Conservation (phyloP, 2,888 invertebrate species). For the Nymphalis polychloros region DNA sequence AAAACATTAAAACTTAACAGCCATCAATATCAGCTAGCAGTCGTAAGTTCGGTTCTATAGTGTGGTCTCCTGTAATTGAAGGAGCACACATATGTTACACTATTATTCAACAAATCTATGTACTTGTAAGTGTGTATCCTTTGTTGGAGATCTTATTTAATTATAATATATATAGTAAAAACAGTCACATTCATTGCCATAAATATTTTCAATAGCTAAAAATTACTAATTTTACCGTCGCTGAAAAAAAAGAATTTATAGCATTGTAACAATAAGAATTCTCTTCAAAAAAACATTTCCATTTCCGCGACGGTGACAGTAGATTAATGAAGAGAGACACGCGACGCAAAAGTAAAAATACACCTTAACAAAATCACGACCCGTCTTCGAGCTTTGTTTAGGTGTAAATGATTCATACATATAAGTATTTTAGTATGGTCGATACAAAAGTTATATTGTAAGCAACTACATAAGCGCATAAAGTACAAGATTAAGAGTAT, state of each 20-base stretch:
- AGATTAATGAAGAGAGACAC: conserved; percentile 36
- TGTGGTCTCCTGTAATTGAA: too few species aligned
- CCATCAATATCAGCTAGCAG: too few species aligned
- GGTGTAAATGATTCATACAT: conserved; percentile 50
- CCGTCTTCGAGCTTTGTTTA: conserved; percentile 30
- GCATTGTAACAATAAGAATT: conserved; percentile 3
- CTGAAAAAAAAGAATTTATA: conserved; percentile 3
- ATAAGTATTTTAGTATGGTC: conserved; percentile 35
- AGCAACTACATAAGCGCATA: too few species aligned
- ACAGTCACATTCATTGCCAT: too few species aligned
- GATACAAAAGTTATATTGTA: conserved; percentile 47
- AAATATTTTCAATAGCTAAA: conserved; percentile 4
- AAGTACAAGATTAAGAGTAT: too few species aligned
- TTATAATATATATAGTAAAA: too few species aligned
- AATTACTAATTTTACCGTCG: conserved; percentile 7
- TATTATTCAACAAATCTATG: too few species aligned
- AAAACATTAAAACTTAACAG: too few species aligned
- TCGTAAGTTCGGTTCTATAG: too few species aligned
- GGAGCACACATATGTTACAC: too few species aligned
- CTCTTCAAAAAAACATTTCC: conserved; percentile 11
- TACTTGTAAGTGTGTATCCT: too few species aligned
- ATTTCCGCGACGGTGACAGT: conserved; percentile 31
- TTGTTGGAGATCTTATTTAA: too few species aligned
- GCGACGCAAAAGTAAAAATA: conserved; percentile 29
- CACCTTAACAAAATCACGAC: conserved; percentile 40